Evolutionary conservation across 2,888 invertebrate species (phyloP).

Genomic region (Pyrrhia umbra): DNA sequence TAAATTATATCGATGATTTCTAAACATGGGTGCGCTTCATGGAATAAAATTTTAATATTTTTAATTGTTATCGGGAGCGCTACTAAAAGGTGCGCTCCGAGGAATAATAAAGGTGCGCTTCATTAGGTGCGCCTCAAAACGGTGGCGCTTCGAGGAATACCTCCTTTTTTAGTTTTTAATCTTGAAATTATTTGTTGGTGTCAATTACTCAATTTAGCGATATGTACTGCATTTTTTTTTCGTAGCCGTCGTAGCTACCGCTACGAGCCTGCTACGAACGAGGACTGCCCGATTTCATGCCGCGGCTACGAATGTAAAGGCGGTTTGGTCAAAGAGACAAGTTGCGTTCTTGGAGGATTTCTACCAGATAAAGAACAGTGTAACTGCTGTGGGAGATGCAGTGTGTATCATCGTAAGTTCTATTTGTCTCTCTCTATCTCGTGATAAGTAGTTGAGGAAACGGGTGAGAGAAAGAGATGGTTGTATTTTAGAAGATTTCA

Average conservation of each 20-base stretch:
- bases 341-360: slow-evolving; percentile 79
- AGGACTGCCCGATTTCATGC: slow-evolving; percentile 80
- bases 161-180: no score
- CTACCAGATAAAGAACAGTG: slow-evolving; percentile 80
- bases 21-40: no score
- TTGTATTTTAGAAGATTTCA: background rate
- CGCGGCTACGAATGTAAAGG: slow-evolving; percentile 75
- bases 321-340: slow-evolving; percentile 69
- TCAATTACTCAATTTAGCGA: no score
- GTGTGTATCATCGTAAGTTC: slow-evolving; percentile 79
- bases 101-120: no score
- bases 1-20: no score
- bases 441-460: background rate
- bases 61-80: no score
- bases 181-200: no score
- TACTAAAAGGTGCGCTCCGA: no score
- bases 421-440: slow-evolving; percentile 1
- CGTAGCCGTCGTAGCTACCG: slow-evolving; percentile 73
- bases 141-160: no score
- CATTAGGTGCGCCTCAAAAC: no score
- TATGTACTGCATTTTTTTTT: background rate
- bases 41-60: no score
- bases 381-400: slow-evolving; percentile 85
- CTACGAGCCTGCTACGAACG: slow-evolving; percentile 71
- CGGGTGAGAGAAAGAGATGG: background rate